Base-by-base conservation (phyloP, 1,140 invertebrate species). In the Drosophila melanica region DNA sequence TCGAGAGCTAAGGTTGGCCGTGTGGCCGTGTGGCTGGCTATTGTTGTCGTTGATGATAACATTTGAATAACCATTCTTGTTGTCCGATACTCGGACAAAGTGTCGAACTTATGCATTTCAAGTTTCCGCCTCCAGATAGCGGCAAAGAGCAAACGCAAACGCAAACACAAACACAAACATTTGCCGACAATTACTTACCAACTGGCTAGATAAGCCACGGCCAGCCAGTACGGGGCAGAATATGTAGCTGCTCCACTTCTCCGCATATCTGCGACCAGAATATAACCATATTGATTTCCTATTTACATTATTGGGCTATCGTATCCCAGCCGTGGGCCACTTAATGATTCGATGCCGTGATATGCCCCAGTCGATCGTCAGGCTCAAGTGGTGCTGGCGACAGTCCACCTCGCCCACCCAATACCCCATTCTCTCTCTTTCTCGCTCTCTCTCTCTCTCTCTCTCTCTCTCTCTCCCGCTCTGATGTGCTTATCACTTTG, bases 151-250 rank as follows among this genome's bases (percentile, higher is more conserved):
- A 76, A 84, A 75, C 77, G 66, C 75, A 68, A 55, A 48, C 48
- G 79, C 72, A 72, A 84, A 75, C 77, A 69, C 75, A 68, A 55
- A 55, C 48, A 89, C 79, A 87, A 87, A 87, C 87, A 87, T 87
- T 87, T 87, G 84, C 84, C 76, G 87, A 87, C 84, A 89, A 89
- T 87, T 89, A 89, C 82, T 87, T 87, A 86, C 74, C 63, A 47
- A 57, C 48, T 55, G 57, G 57, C 44, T 0, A 71, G 81, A 81
- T 71, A 86, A 57, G 64, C 70, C 41, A 45, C 16, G 41, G 63
- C 47, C 73, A 72, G 66, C 42, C 79, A 68, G 23, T 4, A 2
- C 23, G 23, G 48, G n/a, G n/a, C n/a, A n/a, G n/a, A n/a, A n/a
- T n/a, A n/a, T n/a, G n/a, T n/a, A 72, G 66, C 42, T 44, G 60